Base-by-base conservation (phyloP, 1,140 invertebrate genomes). In the Aphelenchoides besseyi region DNA sequence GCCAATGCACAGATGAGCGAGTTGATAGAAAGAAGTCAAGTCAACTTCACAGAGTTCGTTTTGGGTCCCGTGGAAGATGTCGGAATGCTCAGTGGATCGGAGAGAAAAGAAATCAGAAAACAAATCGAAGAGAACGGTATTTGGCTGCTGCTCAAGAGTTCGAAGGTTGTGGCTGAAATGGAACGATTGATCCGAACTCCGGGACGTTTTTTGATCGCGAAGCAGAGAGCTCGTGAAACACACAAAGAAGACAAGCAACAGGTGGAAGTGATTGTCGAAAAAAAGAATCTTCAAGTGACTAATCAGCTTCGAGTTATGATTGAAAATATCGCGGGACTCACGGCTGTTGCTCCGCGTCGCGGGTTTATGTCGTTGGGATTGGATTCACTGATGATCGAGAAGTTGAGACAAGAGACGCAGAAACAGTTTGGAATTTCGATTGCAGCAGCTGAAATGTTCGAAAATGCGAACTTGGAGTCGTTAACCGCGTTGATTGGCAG, bases 341-440 rank as follows among this genome's bases (percentile, higher is more conserved):
- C 16, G n/a, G 26, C 23, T 1, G 41, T 74, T 16, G 18, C 35
- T 12, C n/a, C 29, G 16, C 67, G 62, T 48, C 28, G 32, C 23
- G 73, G 73, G 0, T 41, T 74, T 18, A 74, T 74, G 73, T 59
- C 74, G 8, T 35, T 74, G 16, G 73, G 73, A 23, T 8, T 74
- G 18, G 73, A 74, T 62, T 74, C 73, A 16, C 35, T 77, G 36
- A 72, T 72, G 64, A 71, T 74, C 30, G 73, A 74, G 54, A 28
- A 74, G 8, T 28, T 74, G 5, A 37, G 73, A 18, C 8, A 5
- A 3, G n/a, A 26, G 2, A 23, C 57, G 12, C 12, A 35, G n/a
- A 30, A 63, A 2, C 8, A 28, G 12, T 74, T 74, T 72, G 32
- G 28, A 0, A 37, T 74, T 2, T 35, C 59, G 36, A 73, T 74